Conservation (phyloP, 2,888 invertebrate species). For the Xestoiulus laeticollis region DNA sequence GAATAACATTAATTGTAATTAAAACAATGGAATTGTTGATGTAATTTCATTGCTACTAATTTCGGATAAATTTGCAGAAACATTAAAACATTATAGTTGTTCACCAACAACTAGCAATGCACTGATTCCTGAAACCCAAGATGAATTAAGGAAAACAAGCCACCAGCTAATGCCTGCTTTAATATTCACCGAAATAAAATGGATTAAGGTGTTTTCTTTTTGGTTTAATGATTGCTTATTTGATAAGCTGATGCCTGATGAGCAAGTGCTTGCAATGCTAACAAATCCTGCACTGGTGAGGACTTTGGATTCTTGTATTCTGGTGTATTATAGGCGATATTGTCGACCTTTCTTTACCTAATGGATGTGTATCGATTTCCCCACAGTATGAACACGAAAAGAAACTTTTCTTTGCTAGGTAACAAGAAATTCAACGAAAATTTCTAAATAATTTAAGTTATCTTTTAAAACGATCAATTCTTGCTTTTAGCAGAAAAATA, state of each 20-base stretch:
- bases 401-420: background rate
- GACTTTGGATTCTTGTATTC: no score
- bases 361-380: conserved; percentile 1
- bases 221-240: background rate
- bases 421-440: background rate
- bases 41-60: no score
- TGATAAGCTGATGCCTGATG: background rate
- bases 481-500: background rate
- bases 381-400: background rate
- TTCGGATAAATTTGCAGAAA: no score
- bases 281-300: background rate
- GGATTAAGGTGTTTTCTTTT: background rate
- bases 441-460: conserved; percentile 34
- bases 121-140: no score
- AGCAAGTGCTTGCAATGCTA: background rate
- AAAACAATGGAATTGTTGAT: no score
- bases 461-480: background rate
- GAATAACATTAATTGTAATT: no score
- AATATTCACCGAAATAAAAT: background rate
- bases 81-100: no score
- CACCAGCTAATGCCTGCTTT: no score
- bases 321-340: background rate
- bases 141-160: no score
- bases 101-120: no score
- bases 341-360: background rate